Conservation (phyloP, 1,140 invertebrate genomes). For the Propsilocerus akamusi region DNA sequence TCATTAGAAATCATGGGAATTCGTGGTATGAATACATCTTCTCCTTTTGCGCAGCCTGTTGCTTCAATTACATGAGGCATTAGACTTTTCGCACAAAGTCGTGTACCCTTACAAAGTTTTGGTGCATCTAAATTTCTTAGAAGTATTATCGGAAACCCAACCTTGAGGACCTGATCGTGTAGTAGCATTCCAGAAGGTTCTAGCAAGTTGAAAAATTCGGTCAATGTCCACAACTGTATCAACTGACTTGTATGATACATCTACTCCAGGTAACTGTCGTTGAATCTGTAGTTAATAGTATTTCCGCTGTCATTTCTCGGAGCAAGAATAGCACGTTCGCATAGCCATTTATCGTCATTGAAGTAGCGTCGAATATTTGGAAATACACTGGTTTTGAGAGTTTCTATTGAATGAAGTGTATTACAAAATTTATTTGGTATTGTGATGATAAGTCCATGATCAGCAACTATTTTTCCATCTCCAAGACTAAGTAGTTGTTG, state of each 20-base stretch:
- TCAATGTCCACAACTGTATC: constrained; percentile 12
- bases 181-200: constrained; percentile 12
- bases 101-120: constrained; percentile 22
- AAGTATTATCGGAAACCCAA: constrained; percentile 22
- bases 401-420: no score
- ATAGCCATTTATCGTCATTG: constrained; percentile 15
- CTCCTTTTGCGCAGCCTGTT: no score
- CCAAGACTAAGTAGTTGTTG: constrained; percentile 19
- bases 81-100: no score
- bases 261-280: constrained; percentile 7
- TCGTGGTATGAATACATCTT: no score
- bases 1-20: constrained; percentile 15
- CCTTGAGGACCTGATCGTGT: constrained; percentile 10
- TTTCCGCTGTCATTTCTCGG: constrained; percentile 11
- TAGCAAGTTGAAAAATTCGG: constrained; percentile 14
- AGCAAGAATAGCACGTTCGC: constrained; percentile 18
- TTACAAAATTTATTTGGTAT: no score
- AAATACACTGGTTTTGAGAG: no score
- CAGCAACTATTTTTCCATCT: no score
- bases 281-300: constrained; percentile 9
- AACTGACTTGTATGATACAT: constrained; percentile 13
- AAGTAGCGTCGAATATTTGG: constrained; percentile 15
- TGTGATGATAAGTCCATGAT: no score
- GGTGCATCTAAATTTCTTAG: constrained; percentile 20
- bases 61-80: no score